Base-by-base conservation (phyloP, 2,888 invertebrate species). In the Caenorhabditis sp. region DNA sequence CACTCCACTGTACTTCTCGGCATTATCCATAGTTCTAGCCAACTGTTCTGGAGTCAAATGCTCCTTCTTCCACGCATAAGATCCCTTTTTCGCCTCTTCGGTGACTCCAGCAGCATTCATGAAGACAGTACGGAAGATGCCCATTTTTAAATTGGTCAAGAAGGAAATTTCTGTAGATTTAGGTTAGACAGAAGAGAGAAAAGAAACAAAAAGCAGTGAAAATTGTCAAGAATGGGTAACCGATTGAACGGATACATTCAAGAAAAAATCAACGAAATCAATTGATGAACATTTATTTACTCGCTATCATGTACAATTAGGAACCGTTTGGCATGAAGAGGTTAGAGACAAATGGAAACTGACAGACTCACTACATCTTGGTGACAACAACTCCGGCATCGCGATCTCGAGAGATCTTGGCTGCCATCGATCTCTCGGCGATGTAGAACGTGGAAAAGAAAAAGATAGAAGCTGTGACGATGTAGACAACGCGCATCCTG, bases 401-500 rank as follows among this genome's bases (percentile, higher is more conserved):
- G 13, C 84, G 77, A 61, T 89, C 89, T 13, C 84, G 74, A 15
- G 56, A 64, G 24, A 89, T 86, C 55, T 80, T 82, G 9, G 56
- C 51, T 13, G 82, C 71, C 71, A 81, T 87, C 26, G 79, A 51
- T 15, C 50, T 64, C 70, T 89, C 88, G 28, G 82, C 62, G 47
- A 76, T 71, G 69, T 71, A 83, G 62, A 84, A 85, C 50, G 87
- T 74, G 22, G 83, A 61, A 83, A 89, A 89, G 72, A 88, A 87
- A 56, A 83, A 56, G 58, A 76, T 26, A 9, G 71, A 72, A n/a
- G 85, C 89, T 26, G 68, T 76, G 40, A 89, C 78, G 61, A 89
- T 88, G 83, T 86, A 88, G 18, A 89, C 79, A 11, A 87, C 89
- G 24, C 89, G 84, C 78, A 86, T 82, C 15, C 89, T 80, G 67